These are phyloP conservation scores for Drosophila auraria DNA, from an alignment of 1,140 invertebrate genomes.

Conservation along the genomic window DNA sequence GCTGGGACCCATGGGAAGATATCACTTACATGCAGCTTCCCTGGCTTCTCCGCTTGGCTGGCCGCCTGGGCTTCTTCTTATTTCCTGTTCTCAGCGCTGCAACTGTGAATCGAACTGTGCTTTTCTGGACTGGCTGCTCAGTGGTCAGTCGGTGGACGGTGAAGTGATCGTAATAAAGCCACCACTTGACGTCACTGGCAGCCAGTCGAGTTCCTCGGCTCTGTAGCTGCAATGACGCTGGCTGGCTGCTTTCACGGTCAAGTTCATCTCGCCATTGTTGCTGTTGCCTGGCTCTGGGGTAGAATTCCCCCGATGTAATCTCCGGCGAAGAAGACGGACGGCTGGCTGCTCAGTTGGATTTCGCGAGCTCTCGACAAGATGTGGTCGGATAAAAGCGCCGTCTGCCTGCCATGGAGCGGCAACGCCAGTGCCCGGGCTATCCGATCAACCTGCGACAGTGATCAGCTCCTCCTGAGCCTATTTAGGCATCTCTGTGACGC, in stretches of 20 bases:
- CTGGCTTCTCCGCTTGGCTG: slow-evolving; percentile 36
- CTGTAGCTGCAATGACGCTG: slow-evolving; percentile 45
- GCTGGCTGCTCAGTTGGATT: slow-evolving; percentile 50
- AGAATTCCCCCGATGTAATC: slow-evolving; percentile 61
- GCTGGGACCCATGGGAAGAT: slow-evolving; percentile 21
- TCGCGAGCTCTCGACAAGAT: slow-evolving; percentile 50
- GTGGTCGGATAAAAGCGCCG: slow-evolving; percentile 54
- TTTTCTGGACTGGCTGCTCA: slow-evolving; percentile 33
- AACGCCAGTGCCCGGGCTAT: slow-evolving; percentile 42
- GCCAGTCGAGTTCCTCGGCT: slow-evolving; percentile 56
- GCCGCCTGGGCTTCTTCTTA: slow-evolving; percentile 40
- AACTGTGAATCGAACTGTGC: slow-evolving; percentile 66
- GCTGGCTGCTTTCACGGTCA: slow-evolving; percentile 79
- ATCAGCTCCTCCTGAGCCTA: slow-evolving; percentile 56
- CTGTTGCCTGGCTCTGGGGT: slow-evolving; percentile 36
- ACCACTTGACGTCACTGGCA: slow-evolving; percentile 72
- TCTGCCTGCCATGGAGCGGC: slow-evolving; percentile 50
- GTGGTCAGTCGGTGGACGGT: slow-evolving; percentile 14
- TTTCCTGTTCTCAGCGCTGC: slow-evolving; percentile 65
- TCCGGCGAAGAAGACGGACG: slow-evolving; percentile 31
- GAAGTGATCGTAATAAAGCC: slow-evolving; percentile 63
- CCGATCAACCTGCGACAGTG: slow-evolving; percentile 45
- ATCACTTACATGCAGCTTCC: slow-evolving; percentile 34
- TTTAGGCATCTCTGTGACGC: slow-evolving; percentile 45
- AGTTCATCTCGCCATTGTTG: slow-evolving; percentile 69